Conservation (phyloP, 2,797 vertebrate species). For the Streptopelia turtur region DNA sequence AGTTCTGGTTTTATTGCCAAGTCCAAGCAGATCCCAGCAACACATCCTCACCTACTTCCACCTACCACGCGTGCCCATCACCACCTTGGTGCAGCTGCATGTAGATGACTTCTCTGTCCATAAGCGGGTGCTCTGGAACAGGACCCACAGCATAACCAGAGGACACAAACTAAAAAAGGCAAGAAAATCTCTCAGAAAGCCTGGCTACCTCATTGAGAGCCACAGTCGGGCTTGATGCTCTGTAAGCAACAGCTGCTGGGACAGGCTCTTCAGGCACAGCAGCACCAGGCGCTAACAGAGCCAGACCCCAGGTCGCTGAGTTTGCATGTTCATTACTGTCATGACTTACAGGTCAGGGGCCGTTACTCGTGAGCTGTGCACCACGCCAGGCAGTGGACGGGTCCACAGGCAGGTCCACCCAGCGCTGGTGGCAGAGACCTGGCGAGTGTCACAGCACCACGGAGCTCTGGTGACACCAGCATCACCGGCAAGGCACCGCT, state of each 20-base stretch:
- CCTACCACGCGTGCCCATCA: accelerated
- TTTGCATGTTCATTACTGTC: neutral
- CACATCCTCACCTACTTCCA: neutral
- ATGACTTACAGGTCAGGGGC: neutral
- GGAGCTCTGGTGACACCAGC: neutral
- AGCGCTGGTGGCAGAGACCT: neutral
- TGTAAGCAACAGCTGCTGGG: neutral
- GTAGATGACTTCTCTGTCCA: neutral
- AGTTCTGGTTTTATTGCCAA: neutral
- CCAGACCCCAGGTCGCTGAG: neutral
- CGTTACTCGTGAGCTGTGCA: accelerated
- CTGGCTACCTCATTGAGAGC: neutral
- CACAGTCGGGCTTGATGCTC: neutral
- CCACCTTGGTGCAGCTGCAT: no score
- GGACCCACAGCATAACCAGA: neutral
- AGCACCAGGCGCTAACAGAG: neutral
- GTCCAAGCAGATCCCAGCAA: neutral
- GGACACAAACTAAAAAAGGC: neutral
- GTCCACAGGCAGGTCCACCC: neutral
- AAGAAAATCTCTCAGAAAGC: neutral
- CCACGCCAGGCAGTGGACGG: neutral
- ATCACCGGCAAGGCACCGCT: neutral
- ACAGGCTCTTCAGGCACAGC: neutral
- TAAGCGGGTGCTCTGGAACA: neutral
- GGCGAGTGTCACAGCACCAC: neutral